Evolutionary conservation across 2,113 vertebrate species (phyloP), one percentile per base, ranked within the genome.

Genomic region (Hyaena hyaena): DNA sequence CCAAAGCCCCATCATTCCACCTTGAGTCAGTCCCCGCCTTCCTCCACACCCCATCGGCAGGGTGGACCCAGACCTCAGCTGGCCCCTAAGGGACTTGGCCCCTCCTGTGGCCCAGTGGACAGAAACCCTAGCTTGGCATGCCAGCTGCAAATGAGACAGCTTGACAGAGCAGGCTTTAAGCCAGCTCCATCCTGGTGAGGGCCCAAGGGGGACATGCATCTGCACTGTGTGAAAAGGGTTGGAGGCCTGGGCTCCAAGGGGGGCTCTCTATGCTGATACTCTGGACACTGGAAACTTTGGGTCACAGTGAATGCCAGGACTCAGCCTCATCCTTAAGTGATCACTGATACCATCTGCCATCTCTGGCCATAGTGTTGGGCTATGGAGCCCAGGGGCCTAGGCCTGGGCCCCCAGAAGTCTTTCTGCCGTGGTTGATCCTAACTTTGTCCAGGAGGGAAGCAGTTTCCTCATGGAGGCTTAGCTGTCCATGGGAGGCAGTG

Each of bases 141-240:
- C 3, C 28, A 16, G 73, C 73, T 19, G 0, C 63, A 66, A 4
- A 1, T 16, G 43, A 2, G 33, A 88, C 55, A 17, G 31, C 35
- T 81, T 11, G 33, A 45, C n/a, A 63, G 12, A 83, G 24, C 35
- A 39, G 19, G 19, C 5, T 4, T 28, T 28, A 50, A 69, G 35
- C 31, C 2, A 15, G 39, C 31, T 69, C 33, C 50, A 8, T 2
- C 26, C 12, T 19, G 76, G 28, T 9, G 2, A 15, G 1, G 26
- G 74, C 12, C 11, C 15, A 5, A 3, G 3, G 4, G n/a, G 12
- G 48, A 7, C 0, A 0, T 2, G 0, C 43, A 7, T 7, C 33
- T 31, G 28, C 5, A 4, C n/a, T 1, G 12, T 43, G 31, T 12
- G 1, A 17, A 58, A 45, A 0, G 0, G 7, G 4, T 7, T 24